phyloP scores from a whole-genome alignment of 2,113 vertebrate species.

The pig (Sus scrofa) region T2T-Sscrofa CM000822.6:23947501-23948000 shows the following conservation, averaged over 20 bases:
- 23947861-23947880: not conserved
- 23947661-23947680: not conserved
- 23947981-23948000: constrained; percentile 49
- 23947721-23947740: too few relatives aligned
- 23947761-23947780: not conserved
- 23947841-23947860: not conserved
- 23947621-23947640: not conserved
- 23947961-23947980: constrained; percentile 60
- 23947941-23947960: not conserved
- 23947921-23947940: not conserved
- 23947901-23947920: not conserved
- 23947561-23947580: not conserved
- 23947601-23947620: not conserved
- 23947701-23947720: not conserved
- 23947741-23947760: not conserved
- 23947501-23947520: not conserved
- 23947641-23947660: not conserved
- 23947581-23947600: too few relatives aligned
- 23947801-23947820: not conserved
- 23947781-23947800: too few relatives aligned
- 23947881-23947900: not conserved
- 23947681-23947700: not conserved
- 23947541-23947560: not conserved
- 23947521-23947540: not conserved
- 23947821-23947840: not conserved